Base-by-base conservation (phyloP, 2,888 invertebrate species). In the Plutella xylostella region DNA sequence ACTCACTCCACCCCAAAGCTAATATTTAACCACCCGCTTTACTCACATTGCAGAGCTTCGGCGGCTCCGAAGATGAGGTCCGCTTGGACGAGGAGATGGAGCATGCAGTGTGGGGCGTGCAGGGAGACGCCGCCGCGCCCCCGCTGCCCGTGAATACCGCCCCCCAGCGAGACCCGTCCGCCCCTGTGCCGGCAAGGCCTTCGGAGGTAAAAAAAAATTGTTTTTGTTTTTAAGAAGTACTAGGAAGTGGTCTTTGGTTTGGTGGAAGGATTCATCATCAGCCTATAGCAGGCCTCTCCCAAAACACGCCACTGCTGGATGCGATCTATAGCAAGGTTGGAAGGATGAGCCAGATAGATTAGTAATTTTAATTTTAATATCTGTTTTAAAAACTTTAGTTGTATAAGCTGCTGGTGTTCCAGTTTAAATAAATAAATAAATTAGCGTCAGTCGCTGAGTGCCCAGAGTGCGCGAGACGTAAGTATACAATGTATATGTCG, bases 11-110 rank as follows among this genome's bases (percentile, higher is more conserved):
- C n/a, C n/a, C n/a, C n/a, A n/a, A n/a, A n/a, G n/a, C n/a, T n/a
- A n/a, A n/a, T n/a, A n/a, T n/a, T n/a, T n/a, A n/a, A n/a, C n/a
- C n/a, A n/a, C n/a, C n/a, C n/a, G n/a, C n/a, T n/a, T n/a, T n/a
- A n/a, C n/a, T n/a, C n/a, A n/a, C n/a, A n/a, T n/a, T n/a, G n/a
- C n/a, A n/a, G n/a, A n/a, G n/a, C n/a, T n/a, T n/a, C n/a, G n/a
- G n/a, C n/a, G n/a, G n/a, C n/a, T n/a, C n/a, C n/a, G n/a, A n/a
- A n/a, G n/a, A 89, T 72, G 90, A 90, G 69, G 86, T 91, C 57
- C 89, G 88, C 57, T 85, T 94, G 80, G 93, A 94, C 80, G 92
- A 92, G 73, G 94, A 93, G 87, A 93, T 93, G 90, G 93, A 93
- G 63, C 91, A 93, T 72, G 93, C 93, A 61, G 92, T 94, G 72